Evolutionary conservation across 2,113 vertebrate genomes (phyloP).

Genomic region (Neofelis nebulosa): DNA sequence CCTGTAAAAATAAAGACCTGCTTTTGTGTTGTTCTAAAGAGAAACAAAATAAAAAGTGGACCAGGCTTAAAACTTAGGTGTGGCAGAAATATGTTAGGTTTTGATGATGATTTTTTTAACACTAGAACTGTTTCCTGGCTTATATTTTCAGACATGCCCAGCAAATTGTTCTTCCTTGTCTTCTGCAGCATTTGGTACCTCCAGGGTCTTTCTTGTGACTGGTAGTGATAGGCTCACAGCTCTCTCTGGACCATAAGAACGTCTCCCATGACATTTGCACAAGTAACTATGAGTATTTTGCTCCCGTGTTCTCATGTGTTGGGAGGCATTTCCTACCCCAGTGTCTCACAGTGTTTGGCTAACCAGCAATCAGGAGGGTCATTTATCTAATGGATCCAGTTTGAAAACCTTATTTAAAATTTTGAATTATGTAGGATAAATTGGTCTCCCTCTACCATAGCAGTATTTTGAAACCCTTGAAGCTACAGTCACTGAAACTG

Average conservation of each 20-base stretch:
- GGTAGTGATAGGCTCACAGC: background rate
- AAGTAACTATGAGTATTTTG: background rate
- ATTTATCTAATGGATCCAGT: background rate
- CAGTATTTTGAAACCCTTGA: background rate
- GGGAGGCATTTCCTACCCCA: background rate
- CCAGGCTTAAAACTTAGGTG: background rate
- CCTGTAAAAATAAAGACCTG: background rate
- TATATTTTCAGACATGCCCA: background rate
- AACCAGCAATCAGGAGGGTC: no score
- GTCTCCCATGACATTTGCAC: background rate
- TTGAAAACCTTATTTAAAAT: background rate
- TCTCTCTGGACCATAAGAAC: background rate
- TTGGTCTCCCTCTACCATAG: background rate
- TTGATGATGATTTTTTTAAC: background rate
- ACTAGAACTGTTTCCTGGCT: background rate
- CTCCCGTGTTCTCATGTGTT: background rate
- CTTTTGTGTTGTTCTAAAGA: background rate
- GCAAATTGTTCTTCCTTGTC: background rate
- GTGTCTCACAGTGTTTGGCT: background rate
- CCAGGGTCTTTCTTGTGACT: background rate
- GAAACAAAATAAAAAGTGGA: background rate
- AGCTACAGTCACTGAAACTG: background rate
- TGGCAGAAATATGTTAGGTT: background rate
- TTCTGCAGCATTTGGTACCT: background rate
- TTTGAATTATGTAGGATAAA: background rate